Percentiles rank a stretch among this genome's conserved stretches.
Conservation (phyloP, 2,888 invertebrate species). For the Ferrisia virgata region DNA sequence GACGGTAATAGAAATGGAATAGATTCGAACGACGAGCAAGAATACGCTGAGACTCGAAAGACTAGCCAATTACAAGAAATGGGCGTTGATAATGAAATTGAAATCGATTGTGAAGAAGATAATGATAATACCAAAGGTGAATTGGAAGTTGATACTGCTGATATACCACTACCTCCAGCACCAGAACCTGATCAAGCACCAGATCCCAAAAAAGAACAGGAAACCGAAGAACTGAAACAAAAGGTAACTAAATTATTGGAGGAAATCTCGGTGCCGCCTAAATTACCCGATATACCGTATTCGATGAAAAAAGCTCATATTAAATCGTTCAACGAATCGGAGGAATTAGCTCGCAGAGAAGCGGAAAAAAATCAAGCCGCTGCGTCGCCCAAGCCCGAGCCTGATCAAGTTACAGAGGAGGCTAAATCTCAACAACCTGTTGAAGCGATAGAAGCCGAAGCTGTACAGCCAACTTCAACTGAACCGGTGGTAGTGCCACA, state of each 20-base stretch:
- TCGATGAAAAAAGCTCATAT: slow-evolving; percentile 35
- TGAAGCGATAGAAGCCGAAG: not conserved
- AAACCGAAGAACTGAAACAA: slow-evolving; percentile 51
- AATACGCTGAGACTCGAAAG: not conserved
- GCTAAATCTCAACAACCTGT: not conserved
- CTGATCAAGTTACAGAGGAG: not conserved
- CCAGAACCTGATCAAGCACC: not conserved
- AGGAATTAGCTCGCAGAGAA: not conserved
- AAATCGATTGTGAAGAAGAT: slow-evolving; percentile 32
- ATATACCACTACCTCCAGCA: not conserved
- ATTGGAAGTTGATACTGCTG: not conserved
- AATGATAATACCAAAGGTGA: not conserved
- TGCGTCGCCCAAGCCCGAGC: not conserved
- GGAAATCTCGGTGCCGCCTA: slow-evolving; percentile 59
- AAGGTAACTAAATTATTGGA: slow-evolving; percentile 61
- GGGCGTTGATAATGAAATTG: slow-evolving; percentile 31
- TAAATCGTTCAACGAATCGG: slow-evolving; percentile 16
- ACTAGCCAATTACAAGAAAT: slow-evolving; percentile 36
- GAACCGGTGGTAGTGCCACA: too few relatives aligned
- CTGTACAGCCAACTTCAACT: not conserved
- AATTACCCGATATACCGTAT: slow-evolving; percentile 34
- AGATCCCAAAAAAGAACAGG: slow-evolving; percentile 46
- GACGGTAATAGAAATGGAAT: not conserved
- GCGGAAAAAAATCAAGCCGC: not conserved
- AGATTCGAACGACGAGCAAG: not conserved